Percentiles rank a stretch among this genome's conserved stretches.
phyloP scores from a whole-genome alignment of 2,888 invertebrate species.

The Galerucella nymphaeae region DNA sequence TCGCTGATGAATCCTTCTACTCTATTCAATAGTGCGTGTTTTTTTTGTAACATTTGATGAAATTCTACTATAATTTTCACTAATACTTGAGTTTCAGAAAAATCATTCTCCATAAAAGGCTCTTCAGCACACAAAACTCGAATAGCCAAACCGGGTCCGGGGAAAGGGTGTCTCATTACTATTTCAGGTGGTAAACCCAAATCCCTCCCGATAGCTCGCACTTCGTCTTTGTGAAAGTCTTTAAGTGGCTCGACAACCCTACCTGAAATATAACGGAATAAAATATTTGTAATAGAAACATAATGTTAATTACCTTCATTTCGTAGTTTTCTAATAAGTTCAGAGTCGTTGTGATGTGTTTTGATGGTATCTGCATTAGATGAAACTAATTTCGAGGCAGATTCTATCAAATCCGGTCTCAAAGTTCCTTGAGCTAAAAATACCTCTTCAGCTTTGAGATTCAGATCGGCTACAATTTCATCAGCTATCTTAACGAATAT shows the following conservation, averaged over 20 bases:
- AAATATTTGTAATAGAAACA: conserved; percentile 1
- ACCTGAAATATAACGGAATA: conserved; percentile 59
- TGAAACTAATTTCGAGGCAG: conserved; percentile 86
- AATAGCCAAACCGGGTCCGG: conserved; percentile 97
- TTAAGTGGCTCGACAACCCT: conserved; percentile 97
- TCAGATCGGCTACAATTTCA: conserved; percentile 87
- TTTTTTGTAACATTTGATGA: conserved; percentile 90
- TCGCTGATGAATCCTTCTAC: conserved; percentile 84
- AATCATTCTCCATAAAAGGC: conserved; percentile 93
- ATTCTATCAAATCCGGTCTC: conserved; percentile 97
- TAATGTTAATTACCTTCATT: conserved; percentile 66
- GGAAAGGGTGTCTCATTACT: conserved; percentile 97
- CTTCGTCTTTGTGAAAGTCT: conserved; percentile 99
- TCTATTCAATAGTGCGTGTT: conserved; percentile 90
- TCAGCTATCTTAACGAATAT: conserved; percentile 96
- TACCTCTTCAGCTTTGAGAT: conserved; percentile 92
- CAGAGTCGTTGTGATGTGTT: conserved; percentile 99
- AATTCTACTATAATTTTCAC: conserved; percentile 95
- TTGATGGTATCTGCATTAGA: conserved; percentile 95
- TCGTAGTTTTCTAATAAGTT: conserved; percentile 82
- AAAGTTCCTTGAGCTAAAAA: conserved; percentile 94
- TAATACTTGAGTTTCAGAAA: conserved; percentile 94
- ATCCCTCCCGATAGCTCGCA: conserved; percentile 87
- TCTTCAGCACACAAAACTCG: conserved; percentile 96
- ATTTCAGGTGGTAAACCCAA: conserved; percentile 88